Percentiles rank a stretch among this genome's conserved stretches.
Evolutionary conservation across 2,113 vertebrate genomes (phyloP).

Genomic region (Syngnathus typhle): DNA sequence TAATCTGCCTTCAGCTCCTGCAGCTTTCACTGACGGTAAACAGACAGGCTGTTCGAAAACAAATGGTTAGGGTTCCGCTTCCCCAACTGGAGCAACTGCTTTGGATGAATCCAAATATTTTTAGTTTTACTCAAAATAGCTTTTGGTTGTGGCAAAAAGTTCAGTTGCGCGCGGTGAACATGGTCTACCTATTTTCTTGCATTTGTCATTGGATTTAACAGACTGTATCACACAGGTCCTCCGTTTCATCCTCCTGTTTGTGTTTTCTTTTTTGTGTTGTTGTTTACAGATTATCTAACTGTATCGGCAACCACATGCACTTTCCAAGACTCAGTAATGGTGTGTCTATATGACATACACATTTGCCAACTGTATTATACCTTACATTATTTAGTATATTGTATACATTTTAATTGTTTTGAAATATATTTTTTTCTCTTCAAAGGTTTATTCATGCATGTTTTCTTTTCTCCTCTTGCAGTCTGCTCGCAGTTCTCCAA

Average conservation of each 20-base stretch:
- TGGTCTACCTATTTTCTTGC: background rate
- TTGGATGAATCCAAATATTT: background rate
- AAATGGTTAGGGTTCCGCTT: slow-evolving; percentile 7
- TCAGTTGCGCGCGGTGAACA: background rate
- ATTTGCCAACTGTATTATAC: too few species aligned
- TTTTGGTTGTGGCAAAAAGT: background rate
- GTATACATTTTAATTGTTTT: background rate
- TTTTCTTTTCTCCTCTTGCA: slow-evolving; percentile 43
- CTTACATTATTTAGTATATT: background rate
- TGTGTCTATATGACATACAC: too few species aligned
- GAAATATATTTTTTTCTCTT: background rate
- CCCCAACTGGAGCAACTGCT: background rate
- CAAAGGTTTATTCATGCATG: background rate
- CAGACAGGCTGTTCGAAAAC: slow-evolving; percentile 23
- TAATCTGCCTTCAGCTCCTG: slow-evolving; percentile 48
- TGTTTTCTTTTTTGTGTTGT: too few species aligned
- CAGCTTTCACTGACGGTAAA: slow-evolving; percentile 25
- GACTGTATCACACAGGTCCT: too few species aligned
- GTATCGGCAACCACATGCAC: too few species aligned
- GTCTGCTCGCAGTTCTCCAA: slow-evolving; percentile 99
- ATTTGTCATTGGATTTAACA: background rate
- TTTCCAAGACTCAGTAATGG: too few species aligned
- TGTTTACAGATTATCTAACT: too few species aligned
- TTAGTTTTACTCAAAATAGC: background rate
- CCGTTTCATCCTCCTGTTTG: too few species aligned